Base-by-base conservation (phyloP, 2,888 invertebrate genomes). In the Melanostoma mellinum region DNA sequence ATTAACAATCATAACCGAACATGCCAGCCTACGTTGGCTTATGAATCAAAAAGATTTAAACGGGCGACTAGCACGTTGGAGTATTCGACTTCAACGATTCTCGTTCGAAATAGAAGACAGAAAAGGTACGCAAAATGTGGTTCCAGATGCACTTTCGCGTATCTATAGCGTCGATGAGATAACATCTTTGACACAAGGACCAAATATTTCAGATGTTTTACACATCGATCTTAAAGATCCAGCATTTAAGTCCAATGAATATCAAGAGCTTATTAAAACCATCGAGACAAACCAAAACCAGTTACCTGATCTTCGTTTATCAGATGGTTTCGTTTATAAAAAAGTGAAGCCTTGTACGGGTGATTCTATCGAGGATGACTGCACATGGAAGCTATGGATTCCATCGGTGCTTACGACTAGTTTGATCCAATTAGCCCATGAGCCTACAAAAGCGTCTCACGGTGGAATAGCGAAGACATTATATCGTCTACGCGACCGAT, bases 1-100 rank as follows among this genome's bases (percentile, higher is more conserved):
- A 4, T 76, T 82, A 20, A 56, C 53, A 30, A 38, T 72, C 6
- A 30, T 81, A 8, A 67, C 75, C 10, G 67, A 50, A 10, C 67
- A 67, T 36, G 30, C 30, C 3, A 67, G 58, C 10, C 8, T 52
- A 8, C 40, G 55, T 32, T 68, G 20, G 20, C 20, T 20, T 20
- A 20, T 20, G 20, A 20, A 20, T 20, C 20, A 20, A 20, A 20
- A 20, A 20, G 20, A 20, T 20, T 20, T 20, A 20, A 20, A 20
- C 20, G 20, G 20, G 20, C 20, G 20, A 20, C 20, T 20, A 20
- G 20, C 20, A 20, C 20, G 20, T 20, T 20, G 20, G 20, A 20
- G 20, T 20, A 0, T 20, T 20, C 20, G 20, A 20, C 20, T 20
- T 20, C 20, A 20, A 20, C 20, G 20, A 20, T 20, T 20, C 32